These are phyloP conservation scores for Anas capensis DNA, from an alignment of 2,797 vertebrate species.

Conservation along the genomic window DNA sequence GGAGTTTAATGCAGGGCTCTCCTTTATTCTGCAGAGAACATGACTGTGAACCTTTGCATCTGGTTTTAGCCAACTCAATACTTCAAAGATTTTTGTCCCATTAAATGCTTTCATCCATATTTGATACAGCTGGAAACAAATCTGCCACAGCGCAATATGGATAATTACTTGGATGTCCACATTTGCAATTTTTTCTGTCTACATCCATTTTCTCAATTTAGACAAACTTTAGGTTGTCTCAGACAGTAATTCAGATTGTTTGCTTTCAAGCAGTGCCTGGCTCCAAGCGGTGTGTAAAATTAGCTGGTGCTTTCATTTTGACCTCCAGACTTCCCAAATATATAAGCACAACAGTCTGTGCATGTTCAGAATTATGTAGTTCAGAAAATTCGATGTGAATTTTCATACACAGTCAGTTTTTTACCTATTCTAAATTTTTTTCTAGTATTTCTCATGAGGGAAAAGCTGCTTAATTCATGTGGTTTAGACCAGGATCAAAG, in stretches of 20 bases:
- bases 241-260: neutral
- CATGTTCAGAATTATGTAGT: neutral
- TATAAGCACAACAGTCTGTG: neutral
- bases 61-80: conserved; percentile 1
- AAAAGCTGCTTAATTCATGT: neutral
- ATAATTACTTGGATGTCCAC: neutral
- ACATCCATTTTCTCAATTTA: conserved; percentile 23
- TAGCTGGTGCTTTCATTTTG: neutral
- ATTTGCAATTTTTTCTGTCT: neutral
- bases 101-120: conserved; percentile 40
- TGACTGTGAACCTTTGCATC: neutral
- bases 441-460: neutral
- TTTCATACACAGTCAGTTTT: neutral
- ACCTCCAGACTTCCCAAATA: neutral
- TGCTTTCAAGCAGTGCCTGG: neutral
- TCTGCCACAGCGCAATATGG: neutral
- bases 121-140: conserved; percentile 33
- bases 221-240: neutral
- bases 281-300: conserved; percentile 6
- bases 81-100: conserved; percentile 21
- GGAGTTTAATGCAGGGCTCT: neutral
- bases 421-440: neutral
- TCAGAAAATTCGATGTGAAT: neutral
- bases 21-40: neutral
- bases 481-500: neutral